Conservation (phyloP, 1,140 invertebrate genomes). For the Drosophila hydei region DNA sequence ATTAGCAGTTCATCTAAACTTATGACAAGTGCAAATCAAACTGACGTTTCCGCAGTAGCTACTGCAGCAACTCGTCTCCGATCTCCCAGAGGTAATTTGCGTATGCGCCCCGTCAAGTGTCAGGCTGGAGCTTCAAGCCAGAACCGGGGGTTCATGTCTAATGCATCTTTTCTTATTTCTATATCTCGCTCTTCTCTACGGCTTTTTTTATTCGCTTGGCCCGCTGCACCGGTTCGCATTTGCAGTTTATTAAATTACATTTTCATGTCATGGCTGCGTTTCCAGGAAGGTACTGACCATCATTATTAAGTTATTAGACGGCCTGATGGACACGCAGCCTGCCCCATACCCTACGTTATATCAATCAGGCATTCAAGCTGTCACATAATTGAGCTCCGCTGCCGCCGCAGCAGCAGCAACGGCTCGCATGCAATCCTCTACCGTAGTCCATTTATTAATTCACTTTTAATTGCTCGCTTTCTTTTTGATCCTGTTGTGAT, state of each 20-base stretch:
- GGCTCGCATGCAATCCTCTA: constrained; percentile 20
- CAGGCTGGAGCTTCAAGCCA: constrained; percentile 3
- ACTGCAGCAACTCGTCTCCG: constrained; percentile 9
- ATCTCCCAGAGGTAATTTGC: constrained; percentile 59
- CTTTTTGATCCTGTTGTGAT: constrained; percentile 25
- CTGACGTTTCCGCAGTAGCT: constrained; percentile 74
- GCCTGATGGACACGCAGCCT: constrained; percentile 40
- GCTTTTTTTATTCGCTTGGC: too few relatives aligned
- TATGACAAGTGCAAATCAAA: constrained; percentile 82
- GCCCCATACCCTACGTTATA: constrained; percentile 7
- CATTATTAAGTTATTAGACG: constrained; percentile 80
- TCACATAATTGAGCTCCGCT: constrained; percentile 28
- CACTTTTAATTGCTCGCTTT: constrained; percentile 67
- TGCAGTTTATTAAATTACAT: constrained; percentile 78
- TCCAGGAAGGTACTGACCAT: constrained; percentile 61
- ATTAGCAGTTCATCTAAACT: constrained; percentile 82
- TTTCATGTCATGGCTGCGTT: constrained; percentile 44
- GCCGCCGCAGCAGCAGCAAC: neutral
- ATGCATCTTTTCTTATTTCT: neutral
- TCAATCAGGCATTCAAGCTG: constrained; percentile 51
- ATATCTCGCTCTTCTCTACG: neutral
- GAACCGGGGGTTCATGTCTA: constrained; percentile 56
- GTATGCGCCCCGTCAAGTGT: constrained; percentile 53
- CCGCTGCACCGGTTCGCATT: constrained; percentile 30
- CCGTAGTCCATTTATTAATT: constrained; percentile 57